Base-by-base conservation (phyloP, 2,888 invertebrate species). In the Pollenia angustigena region DNA sequence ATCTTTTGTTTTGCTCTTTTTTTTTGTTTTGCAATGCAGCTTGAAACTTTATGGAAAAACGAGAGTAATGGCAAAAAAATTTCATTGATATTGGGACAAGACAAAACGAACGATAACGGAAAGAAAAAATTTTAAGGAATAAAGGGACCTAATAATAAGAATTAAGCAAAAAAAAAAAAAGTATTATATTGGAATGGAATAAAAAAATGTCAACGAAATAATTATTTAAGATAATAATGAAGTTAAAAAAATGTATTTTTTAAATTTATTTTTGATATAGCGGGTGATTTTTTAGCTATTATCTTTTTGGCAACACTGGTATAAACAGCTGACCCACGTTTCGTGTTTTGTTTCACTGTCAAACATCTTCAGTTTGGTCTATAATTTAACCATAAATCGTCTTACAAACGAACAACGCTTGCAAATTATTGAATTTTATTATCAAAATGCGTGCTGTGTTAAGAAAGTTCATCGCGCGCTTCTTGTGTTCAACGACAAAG, bases 41-140 rank as follows among this genome's bases (percentile, higher is more conserved):
- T 58, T 66, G 56, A 32, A 58, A 56, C 12, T 60, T 58, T 11
- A 18, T 50, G 18, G 1, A 71, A 54, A 44, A 6, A 7, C 10
- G 18, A 48, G 12, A 48, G 18, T n/a, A 40, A 62, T 52, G 69
- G 54, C 12, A 64, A 74, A 48, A 40, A 44, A 9, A 50, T 46
- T 64, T 66, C 54, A 48, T 52, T 54, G 66, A 66, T 56, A 71
- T 23, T 12, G 16, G 64, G 56, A 23, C 50, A 80, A 69, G 50
- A 64, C 48, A 83, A 83, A 78, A 80, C 44, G 60, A 44, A 46
- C 62, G 48, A 76, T 76, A 81, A 78, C 66, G 80, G 44, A 78
- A 76, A 66, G 54, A 64, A 56, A 69, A 23, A 58, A 10, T n/a
- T 0, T 54, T 16, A 64, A 64, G 40, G 64, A 68, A 56, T 23